Percentiles rank a stretch among this genome's conserved stretches.
phyloP scores from a whole-genome alignment of 2,888 invertebrate genomes.

The Hybos culiciformis region DNA sequence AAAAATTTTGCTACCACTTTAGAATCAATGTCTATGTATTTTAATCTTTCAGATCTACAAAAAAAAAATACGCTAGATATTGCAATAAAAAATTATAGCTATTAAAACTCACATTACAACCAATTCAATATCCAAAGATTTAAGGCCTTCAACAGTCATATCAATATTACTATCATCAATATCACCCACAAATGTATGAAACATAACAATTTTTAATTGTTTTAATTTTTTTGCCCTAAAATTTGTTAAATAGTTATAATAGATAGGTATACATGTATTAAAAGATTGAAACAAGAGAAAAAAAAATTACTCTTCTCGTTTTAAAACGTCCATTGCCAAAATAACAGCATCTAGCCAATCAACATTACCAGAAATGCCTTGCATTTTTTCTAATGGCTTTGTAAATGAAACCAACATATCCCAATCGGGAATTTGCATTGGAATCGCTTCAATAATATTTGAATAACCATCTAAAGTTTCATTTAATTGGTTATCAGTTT shows the following conservation, averaged over 20 bases:
- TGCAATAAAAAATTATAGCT: not conserved
- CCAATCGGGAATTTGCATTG: constrained; percentile 46
- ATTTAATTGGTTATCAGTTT: constrained; percentile 37
- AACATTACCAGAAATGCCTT: constrained; percentile 32
- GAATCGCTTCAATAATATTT: constrained; percentile 42
- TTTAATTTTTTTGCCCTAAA: constrained; percentile 32
- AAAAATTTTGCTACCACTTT: constrained; percentile 23
- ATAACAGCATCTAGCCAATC: constrained; percentile 53
- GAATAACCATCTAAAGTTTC: constrained; percentile 34
- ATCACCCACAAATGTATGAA: constrained; percentile 46
- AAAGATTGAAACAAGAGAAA: not conserved
- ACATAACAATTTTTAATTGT: constrained; percentile 44
- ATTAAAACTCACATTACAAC: constrained; percentile 50
- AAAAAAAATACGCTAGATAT: not conserved
- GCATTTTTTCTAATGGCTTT: constrained; percentile 26
- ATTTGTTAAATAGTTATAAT: constrained; percentile 1
- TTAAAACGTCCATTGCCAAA: constrained; percentile 42
- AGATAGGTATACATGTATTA: too few species aligned
- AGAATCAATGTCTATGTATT: constrained; percentile 24
- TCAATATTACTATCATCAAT: constrained; percentile 39
- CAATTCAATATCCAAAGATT: constrained; percentile 43
- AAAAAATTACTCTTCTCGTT: constrained; percentile 24
- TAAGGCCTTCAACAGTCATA: constrained; percentile 41
- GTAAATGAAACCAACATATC: constrained; percentile 36
- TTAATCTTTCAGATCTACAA: constrained; percentile 30